These are phyloP conservation scores for Cybosia mesomella DNA, from an alignment of 2,888 invertebrate genomes.

Conservation along the genomic window DNA sequence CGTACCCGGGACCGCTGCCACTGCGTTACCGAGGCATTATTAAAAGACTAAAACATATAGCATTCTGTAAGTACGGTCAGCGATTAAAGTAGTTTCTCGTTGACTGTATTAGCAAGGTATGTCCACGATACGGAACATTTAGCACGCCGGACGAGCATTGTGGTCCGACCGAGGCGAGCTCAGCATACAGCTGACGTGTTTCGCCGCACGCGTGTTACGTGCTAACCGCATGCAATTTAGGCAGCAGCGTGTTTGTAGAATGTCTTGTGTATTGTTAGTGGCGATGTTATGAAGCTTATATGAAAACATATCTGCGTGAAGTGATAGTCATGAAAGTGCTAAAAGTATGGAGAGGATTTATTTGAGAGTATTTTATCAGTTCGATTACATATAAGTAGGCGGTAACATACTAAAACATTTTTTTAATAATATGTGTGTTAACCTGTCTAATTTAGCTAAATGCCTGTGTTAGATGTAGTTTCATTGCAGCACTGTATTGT, in stretches of 20 bases:
- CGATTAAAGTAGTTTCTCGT: background rate
- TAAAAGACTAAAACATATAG: too few relatives aligned
- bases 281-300: conserved; percentile 20
- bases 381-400: too few relatives aligned
- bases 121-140: conserved; percentile 11
- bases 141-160: conserved; percentile 5
- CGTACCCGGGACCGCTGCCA: too few relatives aligned
- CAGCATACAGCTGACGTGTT: conserved; percentile 13
- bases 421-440: too few relatives aligned
- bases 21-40: too few relatives aligned
- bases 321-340: background rate
- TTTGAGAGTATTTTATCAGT: too few relatives aligned
- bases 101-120: background rate
- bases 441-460: too few relatives aligned
- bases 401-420: too few relatives aligned
- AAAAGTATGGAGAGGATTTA: too few relatives aligned
- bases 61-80: too few relatives aligned
- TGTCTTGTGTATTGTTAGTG: conserved; percentile 8
- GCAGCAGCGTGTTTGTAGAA: conserved; percentile 13
- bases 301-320: background rate
- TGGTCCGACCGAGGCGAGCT: conserved; percentile 5
- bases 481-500: too few relatives aligned
- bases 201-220: conserved; percentile 5
- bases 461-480: too few relatives aligned
- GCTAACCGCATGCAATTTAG: conserved; percentile 11